Evolutionary conservation across 2,797 vertebrate species (phyloP).

Genomic region (Acipenser ruthenus): DNA sequence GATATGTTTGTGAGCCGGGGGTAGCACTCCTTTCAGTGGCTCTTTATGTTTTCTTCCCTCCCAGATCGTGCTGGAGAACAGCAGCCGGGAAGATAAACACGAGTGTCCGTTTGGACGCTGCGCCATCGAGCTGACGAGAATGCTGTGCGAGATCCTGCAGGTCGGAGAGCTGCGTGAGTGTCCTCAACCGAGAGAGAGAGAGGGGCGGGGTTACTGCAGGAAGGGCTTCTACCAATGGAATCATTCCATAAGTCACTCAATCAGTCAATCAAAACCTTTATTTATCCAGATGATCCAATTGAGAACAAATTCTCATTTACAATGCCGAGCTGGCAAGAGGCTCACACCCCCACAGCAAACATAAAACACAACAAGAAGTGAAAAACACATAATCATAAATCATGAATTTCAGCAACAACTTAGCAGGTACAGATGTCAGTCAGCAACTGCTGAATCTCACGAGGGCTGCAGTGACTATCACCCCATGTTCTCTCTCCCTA

Average conservation of each 20-base stretch:
- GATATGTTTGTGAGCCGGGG: neutral
- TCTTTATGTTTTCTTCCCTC: neutral
- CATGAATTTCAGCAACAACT: too few relatives aligned
- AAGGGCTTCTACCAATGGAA: neutral
- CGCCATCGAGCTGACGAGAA: constrained; percentile 90
- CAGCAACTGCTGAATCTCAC: too few relatives aligned
- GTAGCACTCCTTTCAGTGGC: neutral
- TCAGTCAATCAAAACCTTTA: too few relatives aligned
- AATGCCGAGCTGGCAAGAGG: neutral
- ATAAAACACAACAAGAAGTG: too few relatives aligned
- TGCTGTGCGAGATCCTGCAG: constrained; percentile 94
- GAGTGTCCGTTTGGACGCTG: constrained; percentile 95
- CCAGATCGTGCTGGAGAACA: constrained; percentile 86
- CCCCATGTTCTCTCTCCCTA: constrained; percentile 46
- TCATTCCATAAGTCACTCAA: neutral
- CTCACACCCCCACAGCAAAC: too few relatives aligned
- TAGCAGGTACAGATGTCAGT: too few relatives aligned
- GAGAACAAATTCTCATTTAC: too few relatives aligned
- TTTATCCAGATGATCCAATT: too few relatives aligned
- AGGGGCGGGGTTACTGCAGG: neutral
- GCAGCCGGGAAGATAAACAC: constrained; percentile 92
- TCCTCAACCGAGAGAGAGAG: neutral
- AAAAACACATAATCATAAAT: too few relatives aligned
- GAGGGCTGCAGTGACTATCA: constrained; percentile 47
- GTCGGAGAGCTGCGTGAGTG: constrained; percentile 93